Base-by-base conservation (phyloP, 1,140 invertebrate species). In the Drosophila tropicalis region DNA sequence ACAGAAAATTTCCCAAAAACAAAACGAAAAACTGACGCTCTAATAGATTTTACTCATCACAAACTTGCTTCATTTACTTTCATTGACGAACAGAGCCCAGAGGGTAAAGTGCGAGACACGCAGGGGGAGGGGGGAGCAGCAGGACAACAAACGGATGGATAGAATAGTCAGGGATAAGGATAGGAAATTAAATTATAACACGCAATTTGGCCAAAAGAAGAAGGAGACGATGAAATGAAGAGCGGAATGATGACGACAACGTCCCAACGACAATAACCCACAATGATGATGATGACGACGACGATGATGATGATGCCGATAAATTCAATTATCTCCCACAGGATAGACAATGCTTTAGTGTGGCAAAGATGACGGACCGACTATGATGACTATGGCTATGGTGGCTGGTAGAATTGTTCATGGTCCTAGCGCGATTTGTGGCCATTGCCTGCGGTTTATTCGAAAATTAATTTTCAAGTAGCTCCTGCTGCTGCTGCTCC, bases 391-490 rank as follows among this genome's bases (percentile, higher is more conserved):
- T 10, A 54, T 29, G 34, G 15, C 29, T 29, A 47, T 56, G 15
- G n/a, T 65, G 15, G 22, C 47, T 36, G 51, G 41, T 44, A 15
- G 6, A 15, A 15, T 47, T 47, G 15, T 47, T 47, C 32, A 47
- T 51, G 54, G 17, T 62, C 62, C 36, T 71, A 36, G 40, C 72
- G 51, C 56, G 13, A 70, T 57, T 70, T 62, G 65, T 62, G 72
- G 58, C 68, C 25, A 84, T 72, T 68, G 82, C 82, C 82, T 74
- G 82, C 70, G 82, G 81, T 85, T 81, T 72, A 40, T 44, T 86
- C 65, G 39, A 85, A 85, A 81, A 85, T 81, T 72, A 85, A 85
- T 85, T 86, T 85, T 85, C 70, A 85, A 85, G 82, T 82, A 79
- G 71, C 79, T 66, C 41, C 34, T 25, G 44, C 41, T 32, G 2